These are phyloP conservation scores for Yponomeuta cagnagella DNA, from an alignment of 2,888 invertebrate genomes.

Conservation along the genomic window DNA sequence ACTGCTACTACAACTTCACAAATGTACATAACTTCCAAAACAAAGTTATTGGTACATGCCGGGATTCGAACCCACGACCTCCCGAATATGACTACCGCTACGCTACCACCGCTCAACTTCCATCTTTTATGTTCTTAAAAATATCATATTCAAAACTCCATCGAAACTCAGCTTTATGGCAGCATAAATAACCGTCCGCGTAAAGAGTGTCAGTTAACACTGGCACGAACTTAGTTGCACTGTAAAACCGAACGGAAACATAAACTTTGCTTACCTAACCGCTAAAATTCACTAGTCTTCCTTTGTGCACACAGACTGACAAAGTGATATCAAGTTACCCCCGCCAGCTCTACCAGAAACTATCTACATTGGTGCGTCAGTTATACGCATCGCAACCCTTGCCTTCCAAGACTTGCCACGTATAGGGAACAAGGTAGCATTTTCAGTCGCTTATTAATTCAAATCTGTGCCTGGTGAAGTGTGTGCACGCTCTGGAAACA, in stretches of 20 bases:
- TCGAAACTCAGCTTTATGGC: not conserved
- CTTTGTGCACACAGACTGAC: not conserved
- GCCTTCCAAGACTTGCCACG: not conserved
- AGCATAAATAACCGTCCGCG: not conserved
- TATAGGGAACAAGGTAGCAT: not conserved
- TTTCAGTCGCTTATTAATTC: not conserved
- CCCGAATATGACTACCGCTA: too few relatives aligned
- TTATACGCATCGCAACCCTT: not conserved
- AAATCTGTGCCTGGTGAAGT: not conserved
- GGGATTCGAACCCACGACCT: too few relatives aligned
- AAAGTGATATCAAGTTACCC: not conserved
- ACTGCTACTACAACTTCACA: too few relatives aligned
- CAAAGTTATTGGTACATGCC: too few relatives aligned
- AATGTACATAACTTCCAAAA: too few relatives aligned
- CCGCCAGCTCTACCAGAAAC: not conserved
- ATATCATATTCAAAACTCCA: not conserved
- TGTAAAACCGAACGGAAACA: not conserved
- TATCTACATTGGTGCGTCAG: not conserved
- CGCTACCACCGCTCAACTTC: not conserved
- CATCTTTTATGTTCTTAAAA: not conserved
- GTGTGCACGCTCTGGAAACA: not conserved
- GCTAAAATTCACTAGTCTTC: slow-evolving; percentile 1
- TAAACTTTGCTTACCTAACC: not conserved
- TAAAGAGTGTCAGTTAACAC: not conserved
- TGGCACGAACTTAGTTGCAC: not conserved